Base-by-base conservation (phyloP, 1,140 invertebrate genomes). In the Cydia amplana region DNA sequence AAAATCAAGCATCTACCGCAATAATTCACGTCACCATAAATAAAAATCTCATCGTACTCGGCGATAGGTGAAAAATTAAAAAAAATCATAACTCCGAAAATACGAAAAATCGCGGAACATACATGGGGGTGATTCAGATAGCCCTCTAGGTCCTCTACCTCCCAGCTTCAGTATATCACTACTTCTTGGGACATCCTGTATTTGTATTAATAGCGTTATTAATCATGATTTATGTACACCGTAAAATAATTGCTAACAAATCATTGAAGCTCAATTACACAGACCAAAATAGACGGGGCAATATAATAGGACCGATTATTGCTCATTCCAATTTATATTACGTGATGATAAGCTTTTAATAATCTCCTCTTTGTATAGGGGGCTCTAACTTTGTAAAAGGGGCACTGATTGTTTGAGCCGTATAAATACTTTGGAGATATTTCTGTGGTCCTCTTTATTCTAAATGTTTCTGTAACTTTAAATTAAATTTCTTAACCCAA, bases 371-470 rank as follows among this genome's bases (percentile, higher is more conserved):
- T 43, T 70, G 65, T 70, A 43, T 18, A 36, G 65, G 36, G n/a
- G 65, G 65, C 36, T 40, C 65, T 9, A 70, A 70, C 25, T 36
- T 70, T 70, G 25, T 36, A 4, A 18, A 70, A 43, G 2, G 65
- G 65, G 65, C n/a, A 70, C 36, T 70, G 65, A 70, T 70, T 70
- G 32, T 70, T 70, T 70, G 32, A 70, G 65, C 65, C 65, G 65
- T 43, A 70, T 43, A 70, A 70, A 70, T 70, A 70, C 65, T 70
- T 70, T 40, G n/a, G 65, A 43, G 65, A 70, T 70, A 70, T 70
- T 70, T 70, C 65, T 36, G 65, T 18, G 28, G 65, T 70, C 4
- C 36, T 32, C 32, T 70, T 70, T 70, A 70, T 70, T 70, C 36
- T 40, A n/a, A 36, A 70, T 70, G 36, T 70, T 70, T 70, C 65